phyloP scores from a whole-genome alignment of 2,888 invertebrate species.

The Hemaris fuciformis region DNA sequence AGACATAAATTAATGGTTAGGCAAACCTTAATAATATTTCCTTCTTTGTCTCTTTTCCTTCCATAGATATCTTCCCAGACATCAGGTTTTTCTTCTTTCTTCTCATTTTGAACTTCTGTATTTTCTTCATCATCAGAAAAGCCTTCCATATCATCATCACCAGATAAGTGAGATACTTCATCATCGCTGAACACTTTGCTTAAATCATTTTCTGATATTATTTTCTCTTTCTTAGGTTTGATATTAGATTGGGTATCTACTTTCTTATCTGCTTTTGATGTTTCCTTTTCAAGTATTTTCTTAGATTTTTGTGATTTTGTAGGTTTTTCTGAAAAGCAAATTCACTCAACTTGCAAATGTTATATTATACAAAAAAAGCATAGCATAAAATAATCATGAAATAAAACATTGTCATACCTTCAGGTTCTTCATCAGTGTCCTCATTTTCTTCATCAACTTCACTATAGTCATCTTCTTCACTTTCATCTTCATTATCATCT shows the following conservation, averaged over 20 bases:
- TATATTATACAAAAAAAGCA: background rate
- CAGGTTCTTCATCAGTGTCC: slow-evolving; percentile 20
- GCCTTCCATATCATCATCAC: slow-evolving; percentile 48
- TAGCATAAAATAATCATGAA: background rate
- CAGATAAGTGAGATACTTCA: slow-evolving; percentile 69
- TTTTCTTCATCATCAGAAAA: slow-evolving; percentile 39
- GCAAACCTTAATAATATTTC: slow-evolving; percentile 86
- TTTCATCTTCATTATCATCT: slow-evolving; percentile 28
- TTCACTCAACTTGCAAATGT: no score
- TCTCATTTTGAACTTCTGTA: slow-evolving; percentile 31
- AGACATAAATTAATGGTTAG: background rate
- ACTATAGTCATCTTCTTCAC: slow-evolving; percentile 10
- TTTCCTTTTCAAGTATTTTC: slow-evolving; percentile 25
- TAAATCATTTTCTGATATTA: slow-evolving; percentile 56
- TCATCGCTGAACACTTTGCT: slow-evolving; percentile 71
- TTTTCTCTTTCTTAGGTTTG: slow-evolving; percentile 36
- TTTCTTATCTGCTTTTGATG: slow-evolving; percentile 22
- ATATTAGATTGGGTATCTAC: slow-evolving; percentile 20
- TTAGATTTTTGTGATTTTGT: slow-evolving; percentile 35
- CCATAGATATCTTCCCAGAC: slow-evolving; percentile 97
- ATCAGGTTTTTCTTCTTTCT: slow-evolving; percentile 60
- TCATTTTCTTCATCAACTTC: slow-evolving; percentile 25
- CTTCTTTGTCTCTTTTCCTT: slow-evolving; percentile 89
- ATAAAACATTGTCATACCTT: background rate
- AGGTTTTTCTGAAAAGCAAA: slow-evolving; percentile 42